phyloP scores from a whole-genome alignment of 2,888 invertebrate species.

The Thecocarcelia acutangulata region DNA sequence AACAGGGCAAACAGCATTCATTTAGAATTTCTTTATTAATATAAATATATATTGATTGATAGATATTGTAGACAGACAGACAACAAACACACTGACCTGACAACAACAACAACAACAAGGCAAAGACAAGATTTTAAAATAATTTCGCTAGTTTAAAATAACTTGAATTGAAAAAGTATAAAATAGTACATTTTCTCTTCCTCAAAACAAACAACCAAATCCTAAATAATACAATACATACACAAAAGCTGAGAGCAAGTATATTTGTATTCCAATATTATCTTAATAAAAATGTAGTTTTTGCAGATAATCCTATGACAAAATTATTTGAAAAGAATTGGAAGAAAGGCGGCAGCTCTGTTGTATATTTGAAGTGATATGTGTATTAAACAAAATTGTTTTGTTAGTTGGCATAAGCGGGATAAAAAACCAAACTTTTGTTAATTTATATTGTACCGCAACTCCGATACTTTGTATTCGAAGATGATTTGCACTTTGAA shows the following conservation, averaged over 20 bases:
- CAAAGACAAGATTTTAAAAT: constrained; percentile 45
- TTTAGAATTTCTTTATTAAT: constrained; percentile 58
- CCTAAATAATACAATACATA: background rate
- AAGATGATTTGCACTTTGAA: too few relatives aligned
- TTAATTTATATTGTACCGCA: background rate
- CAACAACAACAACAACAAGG: background rate
- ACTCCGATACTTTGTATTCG: too few relatives aligned
- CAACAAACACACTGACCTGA: too few relatives aligned
- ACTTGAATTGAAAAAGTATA: constrained; percentile 13
- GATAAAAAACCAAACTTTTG: constrained; percentile 26
- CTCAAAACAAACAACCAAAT: background rate
- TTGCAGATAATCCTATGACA: constrained; percentile 34
- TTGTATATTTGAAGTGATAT: background rate
- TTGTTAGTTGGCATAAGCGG: constrained; percentile 51
- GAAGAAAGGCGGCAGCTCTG: background rate
- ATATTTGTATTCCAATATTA: constrained; percentile 24
- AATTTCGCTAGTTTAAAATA: constrained; percentile 46
- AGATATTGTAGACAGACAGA: constrained; percentile 29
- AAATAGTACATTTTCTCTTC: constrained; percentile 33
- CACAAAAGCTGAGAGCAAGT: constrained; percentile 29
- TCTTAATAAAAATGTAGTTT: constrained; percentile 39
- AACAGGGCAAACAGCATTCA: constrained; percentile 44
- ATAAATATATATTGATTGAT: constrained; percentile 66
- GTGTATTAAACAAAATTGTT: constrained; percentile 1
- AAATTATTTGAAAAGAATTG: constrained; percentile 17